These are phyloP conservation scores for Phrixothrix hirtus DNA, from an alignment of 2,888 invertebrate species.

Conservation along the genomic window DNA sequence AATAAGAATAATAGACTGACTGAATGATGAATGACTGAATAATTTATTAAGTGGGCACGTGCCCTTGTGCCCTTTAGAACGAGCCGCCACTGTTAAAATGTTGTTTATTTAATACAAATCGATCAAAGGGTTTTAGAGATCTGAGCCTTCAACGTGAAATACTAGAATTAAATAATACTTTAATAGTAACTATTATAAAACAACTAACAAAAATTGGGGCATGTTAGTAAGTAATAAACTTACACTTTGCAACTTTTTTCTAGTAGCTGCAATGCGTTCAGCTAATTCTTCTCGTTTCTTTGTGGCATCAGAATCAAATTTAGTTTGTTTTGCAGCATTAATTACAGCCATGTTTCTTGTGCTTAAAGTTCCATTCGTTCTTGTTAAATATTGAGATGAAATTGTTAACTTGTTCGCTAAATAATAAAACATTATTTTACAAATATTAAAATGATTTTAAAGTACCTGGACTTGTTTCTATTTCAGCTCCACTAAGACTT, in stretches of 20 bases:
- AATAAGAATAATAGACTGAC: too few species aligned
- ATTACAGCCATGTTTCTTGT: conserved; percentile 59
- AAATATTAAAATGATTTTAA: too few species aligned
- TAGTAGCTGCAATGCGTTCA: conserved; percentile 80
- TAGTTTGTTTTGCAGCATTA: conserved; percentile 61
- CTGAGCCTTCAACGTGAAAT: too few species aligned
- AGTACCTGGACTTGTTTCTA: conserved; percentile 46
- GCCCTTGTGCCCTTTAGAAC: too few species aligned
- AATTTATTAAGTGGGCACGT: too few species aligned
- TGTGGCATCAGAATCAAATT: conserved; percentile 66
- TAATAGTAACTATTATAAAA: not conserved
- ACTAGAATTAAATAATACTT: not conserved
- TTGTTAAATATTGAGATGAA: conserved; percentile 62
- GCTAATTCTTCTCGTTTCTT: conserved; percentile 77
- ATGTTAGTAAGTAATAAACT: conserved; percentile 50
- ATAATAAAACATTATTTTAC: too few species aligned
- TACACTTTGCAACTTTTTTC: conserved; percentile 84
- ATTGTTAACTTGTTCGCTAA: conserved; percentile 63
- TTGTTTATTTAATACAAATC: too few species aligned
- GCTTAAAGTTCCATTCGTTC: conserved; percentile 45
- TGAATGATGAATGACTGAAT: too few species aligned
- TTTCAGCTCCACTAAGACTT: conserved; percentile 70
- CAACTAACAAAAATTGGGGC: not conserved
- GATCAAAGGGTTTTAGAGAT: too few species aligned
- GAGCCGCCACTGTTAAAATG: too few species aligned